Percentiles rank a stretch among this genome's conserved stretches.
phyloP scores from a whole-genome alignment of 2,888 invertebrate genomes.

The Deilephila porcellus region DNA sequence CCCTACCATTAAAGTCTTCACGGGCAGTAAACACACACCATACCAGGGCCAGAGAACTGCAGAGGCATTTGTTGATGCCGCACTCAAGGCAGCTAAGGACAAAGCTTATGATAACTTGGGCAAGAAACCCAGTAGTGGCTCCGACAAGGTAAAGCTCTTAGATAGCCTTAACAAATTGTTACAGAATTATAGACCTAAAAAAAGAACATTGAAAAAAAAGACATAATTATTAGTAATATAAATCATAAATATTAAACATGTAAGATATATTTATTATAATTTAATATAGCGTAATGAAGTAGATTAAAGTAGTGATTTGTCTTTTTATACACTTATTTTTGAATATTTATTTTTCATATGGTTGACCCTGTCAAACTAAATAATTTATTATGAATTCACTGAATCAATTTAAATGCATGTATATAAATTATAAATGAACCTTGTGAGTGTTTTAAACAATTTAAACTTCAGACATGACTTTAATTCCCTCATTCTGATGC shows the following conservation, averaged over 20 bases:
- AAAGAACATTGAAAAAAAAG: conserved; percentile 12
- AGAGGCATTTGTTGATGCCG: conserved; percentile 93
- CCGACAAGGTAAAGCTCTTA: conserved; percentile 71
- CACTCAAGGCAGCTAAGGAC: conserved; percentile 89
- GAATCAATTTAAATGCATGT: too few relatives aligned
- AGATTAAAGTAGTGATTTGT: too few relatives aligned
- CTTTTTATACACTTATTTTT: too few relatives aligned
- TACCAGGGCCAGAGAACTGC: conserved; percentile 95
- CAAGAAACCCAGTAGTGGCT: conserved; percentile 79
- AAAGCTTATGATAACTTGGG: conserved; percentile 89
- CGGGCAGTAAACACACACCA: conserved; percentile 93
- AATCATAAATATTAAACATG: neutral
- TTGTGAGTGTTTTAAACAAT: too few relatives aligned
- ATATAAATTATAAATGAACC: too few relatives aligned
- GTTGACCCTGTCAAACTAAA: too few relatives aligned
- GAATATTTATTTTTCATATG: too few relatives aligned
- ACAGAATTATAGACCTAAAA: conserved; percentile 37
- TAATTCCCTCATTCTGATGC: too few relatives aligned
- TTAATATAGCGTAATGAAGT: neutral
- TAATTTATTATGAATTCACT: too few relatives aligned
- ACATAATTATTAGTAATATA: neutral
- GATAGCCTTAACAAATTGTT: conserved; percentile 35
- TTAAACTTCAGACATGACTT: too few relatives aligned
- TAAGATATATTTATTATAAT: neutral
- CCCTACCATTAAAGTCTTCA: conserved; percentile 98